Evolutionary conservation across 2,797 vertebrate species (phyloP).

Genomic region (Ctenopoma multispine): DNA sequence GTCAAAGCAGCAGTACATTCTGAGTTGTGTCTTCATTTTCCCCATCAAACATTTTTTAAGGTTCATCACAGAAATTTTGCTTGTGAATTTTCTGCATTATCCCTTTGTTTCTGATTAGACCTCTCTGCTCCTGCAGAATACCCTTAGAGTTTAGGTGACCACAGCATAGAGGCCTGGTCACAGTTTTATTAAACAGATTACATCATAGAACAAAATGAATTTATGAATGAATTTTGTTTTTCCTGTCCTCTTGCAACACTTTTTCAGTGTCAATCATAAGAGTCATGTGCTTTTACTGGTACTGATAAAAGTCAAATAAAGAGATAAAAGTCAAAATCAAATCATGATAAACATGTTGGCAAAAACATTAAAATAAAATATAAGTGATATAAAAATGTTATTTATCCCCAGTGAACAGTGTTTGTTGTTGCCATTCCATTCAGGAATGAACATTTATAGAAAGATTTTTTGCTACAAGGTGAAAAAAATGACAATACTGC

Average conservation of each 20-base stretch:
- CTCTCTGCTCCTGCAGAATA: not conserved
- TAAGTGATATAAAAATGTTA: not conserved
- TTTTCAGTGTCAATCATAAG: not conserved
- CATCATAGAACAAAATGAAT: slow-evolving; percentile 41
- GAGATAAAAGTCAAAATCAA: slow-evolving; percentile 17
- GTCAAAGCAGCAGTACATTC: not conserved
- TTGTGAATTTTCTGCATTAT: too few species aligned
- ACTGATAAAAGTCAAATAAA: too few species aligned
- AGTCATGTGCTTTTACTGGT: slow-evolving; percentile 17
- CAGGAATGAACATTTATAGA: slow-evolving; percentile 1
- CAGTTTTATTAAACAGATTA: slow-evolving; percentile 59
- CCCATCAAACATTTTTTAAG: too few species aligned
- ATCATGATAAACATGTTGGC: not conserved
- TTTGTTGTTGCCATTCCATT: too few species aligned
- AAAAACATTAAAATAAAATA: not conserved
- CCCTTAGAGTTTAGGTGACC: not conserved
- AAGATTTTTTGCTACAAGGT: not conserved
- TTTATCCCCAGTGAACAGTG: not conserved
- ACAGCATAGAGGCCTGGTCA: not conserved
- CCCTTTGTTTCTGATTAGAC: not conserved
- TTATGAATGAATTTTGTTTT: slow-evolving; percentile 25
- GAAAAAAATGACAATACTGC: not conserved
- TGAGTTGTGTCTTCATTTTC: not conserved
- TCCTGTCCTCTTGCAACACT: slow-evolving; percentile 8
- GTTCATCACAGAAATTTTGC: not conserved